Evolutionary conservation across 2,113 vertebrate species (phyloP).

Genomic region (Parus major): DNA sequence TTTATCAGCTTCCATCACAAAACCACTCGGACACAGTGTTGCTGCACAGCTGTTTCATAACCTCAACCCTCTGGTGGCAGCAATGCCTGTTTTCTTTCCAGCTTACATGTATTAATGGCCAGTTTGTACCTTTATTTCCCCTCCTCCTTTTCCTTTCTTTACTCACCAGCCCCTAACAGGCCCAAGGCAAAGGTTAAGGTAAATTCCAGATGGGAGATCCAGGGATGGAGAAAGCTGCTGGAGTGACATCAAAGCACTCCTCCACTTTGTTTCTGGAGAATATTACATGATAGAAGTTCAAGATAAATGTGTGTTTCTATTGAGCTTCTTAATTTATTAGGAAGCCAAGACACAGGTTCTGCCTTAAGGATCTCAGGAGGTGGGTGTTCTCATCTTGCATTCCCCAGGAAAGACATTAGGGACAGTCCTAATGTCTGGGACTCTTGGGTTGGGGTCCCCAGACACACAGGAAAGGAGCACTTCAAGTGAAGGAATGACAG

Average conservation of each 20-base stretch:
- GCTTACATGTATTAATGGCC: background rate
- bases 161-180: background rate
- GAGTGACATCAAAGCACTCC: slow-evolving; percentile 17
- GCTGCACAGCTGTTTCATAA: background rate
- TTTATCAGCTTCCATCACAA: background rate
- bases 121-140: background rate
- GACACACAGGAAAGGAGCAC: background rate
- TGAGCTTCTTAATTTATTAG: background rate
- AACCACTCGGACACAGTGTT: background rate
- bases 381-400: background rate
- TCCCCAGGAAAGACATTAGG: background rate
- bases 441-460: background rate
- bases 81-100: background rate
- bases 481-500: background rate
- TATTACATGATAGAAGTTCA: background rate
- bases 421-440: background rate
- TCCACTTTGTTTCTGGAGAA: background rate
- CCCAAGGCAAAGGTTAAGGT: background rate
- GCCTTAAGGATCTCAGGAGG: background rate
- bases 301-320: slow-evolving; percentile 5
- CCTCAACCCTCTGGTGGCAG: background rate
- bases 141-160: background rate
- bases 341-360: background rate
- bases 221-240: background rate
- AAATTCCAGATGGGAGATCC: background rate